Conservation (phyloP, 2,888 invertebrate genomes). For the Scaptomyza flava region DNA sequence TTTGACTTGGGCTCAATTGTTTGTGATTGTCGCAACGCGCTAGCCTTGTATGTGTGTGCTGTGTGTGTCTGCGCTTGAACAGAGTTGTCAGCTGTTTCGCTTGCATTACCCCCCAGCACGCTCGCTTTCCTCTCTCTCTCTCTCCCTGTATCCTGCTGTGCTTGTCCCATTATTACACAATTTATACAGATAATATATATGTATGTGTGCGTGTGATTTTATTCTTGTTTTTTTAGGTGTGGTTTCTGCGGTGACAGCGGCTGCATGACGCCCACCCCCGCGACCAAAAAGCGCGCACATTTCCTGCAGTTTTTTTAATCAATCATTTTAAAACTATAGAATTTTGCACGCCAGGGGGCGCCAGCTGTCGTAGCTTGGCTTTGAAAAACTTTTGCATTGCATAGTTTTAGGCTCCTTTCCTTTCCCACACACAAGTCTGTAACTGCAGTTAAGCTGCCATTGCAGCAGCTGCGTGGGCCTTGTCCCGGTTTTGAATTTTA, state of each 20-base stretch:
- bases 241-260: constrained; percentile 64
- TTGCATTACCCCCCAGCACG: constrained; percentile 52
- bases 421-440: not conserved
- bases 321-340: constrained; percentile 69
- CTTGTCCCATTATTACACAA: constrained; percentile 72
- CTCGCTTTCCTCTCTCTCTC: constrained; percentile 3
- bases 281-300: constrained; percentile 18
- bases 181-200: constrained; percentile 44
- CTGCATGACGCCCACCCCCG: constrained; percentile 57
- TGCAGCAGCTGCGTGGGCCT: constrained; percentile 45
- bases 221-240: constrained; percentile 65
- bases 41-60: constrained; percentile 10
- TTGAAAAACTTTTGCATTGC: constrained; percentile 71
- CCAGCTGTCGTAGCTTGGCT: constrained; percentile 60
- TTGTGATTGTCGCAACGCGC: constrained; percentile 73
- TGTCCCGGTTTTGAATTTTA: constrained; percentile 48
- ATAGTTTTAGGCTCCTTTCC: constrained; percentile 56
- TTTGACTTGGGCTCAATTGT: constrained; percentile 81
- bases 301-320: constrained; percentile 69
- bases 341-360: constrained; percentile 53
- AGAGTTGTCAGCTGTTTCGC: constrained; percentile 78
- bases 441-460: constrained; percentile 25
- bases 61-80: constrained; percentile 37
- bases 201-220: not conserved
- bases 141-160: constrained; percentile 10